These are phyloP conservation scores for Heloderma charlesbogerti DNA, from an alignment of 2,113 vertebrate species.

Conservation along the genomic window DNA sequence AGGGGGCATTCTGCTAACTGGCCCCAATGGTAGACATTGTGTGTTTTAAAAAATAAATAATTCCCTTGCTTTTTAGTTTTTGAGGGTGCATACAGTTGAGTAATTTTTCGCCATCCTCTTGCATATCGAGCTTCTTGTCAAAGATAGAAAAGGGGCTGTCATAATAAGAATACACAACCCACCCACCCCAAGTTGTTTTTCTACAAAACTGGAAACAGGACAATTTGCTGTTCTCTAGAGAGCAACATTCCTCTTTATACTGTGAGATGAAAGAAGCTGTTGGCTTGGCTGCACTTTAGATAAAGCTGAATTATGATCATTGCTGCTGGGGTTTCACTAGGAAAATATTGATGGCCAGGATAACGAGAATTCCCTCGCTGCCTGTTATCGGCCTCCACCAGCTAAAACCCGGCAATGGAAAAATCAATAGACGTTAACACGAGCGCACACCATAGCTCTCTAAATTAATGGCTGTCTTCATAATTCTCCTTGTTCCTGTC, in stretches of 20 bases:
- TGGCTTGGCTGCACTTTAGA: slow-evolving; percentile 9
- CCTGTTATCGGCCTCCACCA: background rate
- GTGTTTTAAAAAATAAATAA: slow-evolving; percentile 9
- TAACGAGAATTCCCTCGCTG: slow-evolving; percentile 40
- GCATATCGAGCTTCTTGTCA: background rate
- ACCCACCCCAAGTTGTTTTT: background rate
- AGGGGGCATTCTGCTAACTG: slow-evolving; percentile 42
- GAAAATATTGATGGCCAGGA: slow-evolving; percentile 25
- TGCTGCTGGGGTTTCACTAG: slow-evolving; percentile 44
- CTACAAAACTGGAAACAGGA: background rate
- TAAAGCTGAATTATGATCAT: slow-evolving; percentile 22
- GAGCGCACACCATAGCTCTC: background rate
- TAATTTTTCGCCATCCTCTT: background rate
- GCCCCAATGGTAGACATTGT: background rate
- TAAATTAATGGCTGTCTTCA: background rate
- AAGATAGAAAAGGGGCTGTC: background rate
- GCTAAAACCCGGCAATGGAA: slow-evolving; percentile 17
- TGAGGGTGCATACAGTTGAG: background rate
- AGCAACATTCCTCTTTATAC: slow-evolving; percentile 24
- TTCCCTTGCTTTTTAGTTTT: slow-evolving; percentile 40
- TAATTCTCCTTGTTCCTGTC: background rate
- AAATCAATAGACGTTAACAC: background rate
- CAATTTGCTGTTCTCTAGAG: slow-evolving; percentile 10
- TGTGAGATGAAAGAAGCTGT: slow-evolving; percentile 46
- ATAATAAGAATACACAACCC: background rate